Evolutionary conservation across 1,140 invertebrate genomes (phyloP), one percentile per base, ranked within the genome.

Genomic region (Zaprionus davidi): DNA sequence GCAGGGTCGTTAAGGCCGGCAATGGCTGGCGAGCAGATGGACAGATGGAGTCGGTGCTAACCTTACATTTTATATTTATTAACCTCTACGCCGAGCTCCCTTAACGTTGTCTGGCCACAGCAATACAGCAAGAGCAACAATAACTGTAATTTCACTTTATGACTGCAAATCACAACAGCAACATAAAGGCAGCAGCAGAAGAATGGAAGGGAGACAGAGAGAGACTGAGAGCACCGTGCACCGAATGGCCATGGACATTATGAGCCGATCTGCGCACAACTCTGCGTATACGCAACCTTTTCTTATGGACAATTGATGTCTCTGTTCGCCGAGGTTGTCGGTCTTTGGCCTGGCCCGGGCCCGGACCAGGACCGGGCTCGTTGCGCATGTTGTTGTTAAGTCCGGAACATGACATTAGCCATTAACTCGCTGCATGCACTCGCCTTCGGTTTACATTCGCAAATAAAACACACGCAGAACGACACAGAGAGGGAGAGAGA

Each of bases 61-160:
- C 84, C 77, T 76, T 81, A 79, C 82, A 79, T 90, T 90, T 90
- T 90, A 90, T 90, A 90, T 90, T 90, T 90, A 90, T 90, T 90
- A 90, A 90, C 85, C 85, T 83, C 83, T 63, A 60, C 62, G 69
- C 46, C 69, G 22, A 36, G 46, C 24, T 49, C 28, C 28, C 67
- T 81, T 24, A 31, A 60, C 49, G 46, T 66, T 28, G 65, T 46
- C 46, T 75, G 22, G 65, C 71, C 66, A 66, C 84, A 44, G 41
- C 5, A 34, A 34, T n/a, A 44, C 15, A 44, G 41, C 41, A 15
- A 46, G 6, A 46, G 41, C 41, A 88, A 86, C 82, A 86, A 85
- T 85, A 90, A 90, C 72, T 90, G 85, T 90, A 90, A 90, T 90
- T 90, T 90, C 82, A 82, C 85, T 90, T 90, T 90, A 90, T 90